These are phyloP conservation scores for Platycheirus albimanus DNA, from an alignment of 2,888 invertebrate genomes.

Conservation along the genomic window DNA sequence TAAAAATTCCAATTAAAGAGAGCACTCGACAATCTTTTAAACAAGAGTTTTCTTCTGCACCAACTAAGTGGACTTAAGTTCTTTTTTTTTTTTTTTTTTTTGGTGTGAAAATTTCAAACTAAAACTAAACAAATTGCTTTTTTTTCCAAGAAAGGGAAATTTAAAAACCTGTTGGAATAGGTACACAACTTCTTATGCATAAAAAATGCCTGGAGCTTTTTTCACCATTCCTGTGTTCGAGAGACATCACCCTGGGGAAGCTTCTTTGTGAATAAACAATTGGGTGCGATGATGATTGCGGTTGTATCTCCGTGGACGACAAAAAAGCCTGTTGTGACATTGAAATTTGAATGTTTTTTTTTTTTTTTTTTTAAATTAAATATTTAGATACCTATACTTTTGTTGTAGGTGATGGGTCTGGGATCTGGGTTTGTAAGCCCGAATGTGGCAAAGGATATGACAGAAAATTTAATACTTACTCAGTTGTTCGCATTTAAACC, in stretches of 20 bases:
- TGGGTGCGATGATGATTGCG: background rate
- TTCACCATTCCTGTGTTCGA: background rate
- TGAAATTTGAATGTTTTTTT: background rate
- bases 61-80: background rate
- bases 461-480: no score
- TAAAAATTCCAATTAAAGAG: no score
- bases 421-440: background rate
- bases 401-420: background rate
- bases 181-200: background rate
- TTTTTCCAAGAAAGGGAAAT: no score
- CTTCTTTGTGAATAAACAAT: slow-evolving; percentile 5
- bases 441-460: background rate
- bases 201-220: background rate
- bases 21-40: no score
- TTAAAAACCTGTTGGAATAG: background rate
- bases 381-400: background rate
- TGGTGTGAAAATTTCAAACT: no score
- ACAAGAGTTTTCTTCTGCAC: no score
- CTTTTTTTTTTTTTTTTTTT: no score
- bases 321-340: background rate
- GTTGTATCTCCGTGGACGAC: background rate
- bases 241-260: background rate
- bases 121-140: no score
- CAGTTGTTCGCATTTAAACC: no score
- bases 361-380: background rate